Percentiles rank a stretch among this genome's conserved stretches.
phyloP scores from a whole-genome alignment of 2,797 vertebrate genomes.

The Rousettus madagascariensis region DNA sequence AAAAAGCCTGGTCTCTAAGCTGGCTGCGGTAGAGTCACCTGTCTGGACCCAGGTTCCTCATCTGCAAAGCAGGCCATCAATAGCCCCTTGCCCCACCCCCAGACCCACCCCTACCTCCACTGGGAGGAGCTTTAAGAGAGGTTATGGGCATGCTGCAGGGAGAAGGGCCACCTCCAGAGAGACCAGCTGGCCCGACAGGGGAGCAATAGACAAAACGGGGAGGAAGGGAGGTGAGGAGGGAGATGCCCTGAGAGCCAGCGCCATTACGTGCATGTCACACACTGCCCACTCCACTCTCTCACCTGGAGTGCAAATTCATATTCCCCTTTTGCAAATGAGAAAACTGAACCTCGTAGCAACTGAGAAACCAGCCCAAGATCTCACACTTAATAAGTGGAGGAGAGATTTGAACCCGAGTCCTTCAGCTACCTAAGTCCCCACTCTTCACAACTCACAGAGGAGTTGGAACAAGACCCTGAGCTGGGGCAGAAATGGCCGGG shows the following conservation, averaged over 20 bases:
- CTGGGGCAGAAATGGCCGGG: neutral
- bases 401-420: neutral
- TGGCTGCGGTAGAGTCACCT: no score
- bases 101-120: neutral
- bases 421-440: neutral
- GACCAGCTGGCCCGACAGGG: neutral
- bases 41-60: neutral
- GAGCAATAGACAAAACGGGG: neutral
- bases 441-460: neutral
- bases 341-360: neutral
- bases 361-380: neutral
- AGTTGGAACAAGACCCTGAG: neutral
- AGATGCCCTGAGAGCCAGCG: fast-evolving
- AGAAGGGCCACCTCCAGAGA: neutral
- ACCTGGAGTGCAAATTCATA: neutral
- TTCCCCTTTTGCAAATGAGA: neutral
- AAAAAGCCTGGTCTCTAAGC: neutral
- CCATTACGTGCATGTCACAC: fast-evolving
- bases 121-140: neutral
- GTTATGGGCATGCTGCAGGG: neutral
- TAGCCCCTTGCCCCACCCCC: neutral
- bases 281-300: neutral
- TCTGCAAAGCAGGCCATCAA: neutral
- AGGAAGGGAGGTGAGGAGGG: fast-evolving
- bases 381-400: neutral